Conservation (phyloP, 1,140 invertebrate genomes). For the Marisa cornuarietis region DNA sequence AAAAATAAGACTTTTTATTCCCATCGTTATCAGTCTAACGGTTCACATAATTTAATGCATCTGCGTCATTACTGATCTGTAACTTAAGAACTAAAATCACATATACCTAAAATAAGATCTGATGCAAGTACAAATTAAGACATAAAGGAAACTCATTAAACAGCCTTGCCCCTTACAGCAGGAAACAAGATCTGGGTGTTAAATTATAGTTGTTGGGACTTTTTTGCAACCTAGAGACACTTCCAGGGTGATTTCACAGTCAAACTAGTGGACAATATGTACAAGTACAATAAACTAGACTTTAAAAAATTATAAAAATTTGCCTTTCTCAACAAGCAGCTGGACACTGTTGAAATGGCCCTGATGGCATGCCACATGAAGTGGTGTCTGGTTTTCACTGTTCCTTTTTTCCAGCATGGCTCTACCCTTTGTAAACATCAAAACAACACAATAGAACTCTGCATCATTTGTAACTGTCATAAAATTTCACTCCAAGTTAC, state of each 20-base stretch:
- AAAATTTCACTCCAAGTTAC: neutral
- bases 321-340: slow-evolving; percentile 8
- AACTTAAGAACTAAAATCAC: too few relatives aligned
- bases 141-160: too few relatives aligned
- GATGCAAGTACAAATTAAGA: too few relatives aligned
- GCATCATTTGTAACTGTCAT: neutral
- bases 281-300: neutral
- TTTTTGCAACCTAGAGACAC: neutral
- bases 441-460: neutral
- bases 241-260: neutral
- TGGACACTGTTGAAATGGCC: neutral
- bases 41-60: too few relatives aligned
- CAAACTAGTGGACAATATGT: neutral
- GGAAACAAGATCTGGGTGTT: too few relatives aligned
- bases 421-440: slow-evolving; percentile 3
- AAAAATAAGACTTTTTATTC: too few relatives aligned
- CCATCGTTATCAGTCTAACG: too few relatives aligned
- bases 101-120: too few relatives aligned
- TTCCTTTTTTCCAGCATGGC: slow-evolving; percentile 3
- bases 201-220: neutral
- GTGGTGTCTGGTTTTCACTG: slow-evolving; percentile 1
- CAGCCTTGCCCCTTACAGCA: too few relatives aligned
- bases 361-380: slow-evolving; percentile 3
- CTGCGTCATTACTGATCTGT: too few relatives aligned
- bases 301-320: neutral